These are phyloP conservation scores for Spermophilus dauricus DNA, from an alignment of 2,113 vertebrate species.

Conservation along the genomic window DNA sequence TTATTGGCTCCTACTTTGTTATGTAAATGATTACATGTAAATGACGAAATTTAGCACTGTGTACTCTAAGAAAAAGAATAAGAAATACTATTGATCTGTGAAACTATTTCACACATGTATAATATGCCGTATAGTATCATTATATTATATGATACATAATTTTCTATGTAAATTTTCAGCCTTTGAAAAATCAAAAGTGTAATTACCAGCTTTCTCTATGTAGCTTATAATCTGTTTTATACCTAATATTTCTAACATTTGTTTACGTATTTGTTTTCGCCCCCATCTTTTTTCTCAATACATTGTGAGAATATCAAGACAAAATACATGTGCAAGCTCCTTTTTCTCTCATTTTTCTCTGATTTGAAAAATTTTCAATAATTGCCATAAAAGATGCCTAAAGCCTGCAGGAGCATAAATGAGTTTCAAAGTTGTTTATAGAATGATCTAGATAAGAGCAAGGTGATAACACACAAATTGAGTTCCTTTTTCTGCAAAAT, in stretches of 20 bases:
- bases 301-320: background rate
- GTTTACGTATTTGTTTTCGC: background rate
- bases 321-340: background rate
- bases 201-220: background rate
- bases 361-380: constrained; percentile 18
- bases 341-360: constrained; percentile 17
- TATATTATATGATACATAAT: background rate
- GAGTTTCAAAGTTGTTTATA: constrained; percentile 7
- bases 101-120: background rate
- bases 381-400: background rate
- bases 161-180: background rate
- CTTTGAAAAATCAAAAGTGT: background rate
- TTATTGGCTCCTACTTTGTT: background rate
- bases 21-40: background rate
- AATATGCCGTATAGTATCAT: background rate
- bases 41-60: background rate
- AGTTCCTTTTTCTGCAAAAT: constrained; percentile 44
- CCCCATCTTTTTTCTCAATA: background rate
- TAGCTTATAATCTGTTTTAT: background rate
- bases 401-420: background rate
- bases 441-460: constrained; percentile 51
- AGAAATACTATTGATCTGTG: background rate
- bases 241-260: background rate
- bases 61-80: background rate
- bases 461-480: background rate